These are phyloP conservation scores for Leontopithecus rosalia DNA, from an alignment of 2,797 vertebrate species.

Conservation along the genomic window DNA sequence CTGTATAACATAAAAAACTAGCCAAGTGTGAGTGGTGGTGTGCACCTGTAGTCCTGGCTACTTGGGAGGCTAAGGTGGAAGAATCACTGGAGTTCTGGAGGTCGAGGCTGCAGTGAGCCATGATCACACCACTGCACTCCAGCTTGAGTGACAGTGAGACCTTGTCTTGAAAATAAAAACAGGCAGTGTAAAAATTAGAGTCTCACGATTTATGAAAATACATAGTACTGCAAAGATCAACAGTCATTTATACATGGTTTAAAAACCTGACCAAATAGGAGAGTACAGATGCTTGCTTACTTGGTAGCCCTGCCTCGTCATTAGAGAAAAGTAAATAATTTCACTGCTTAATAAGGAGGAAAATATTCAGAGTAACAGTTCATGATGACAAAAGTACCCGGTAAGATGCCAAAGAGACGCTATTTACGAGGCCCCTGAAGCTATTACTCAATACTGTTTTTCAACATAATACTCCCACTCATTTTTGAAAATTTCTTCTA, in stretches of 20 bases:
- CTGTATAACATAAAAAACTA: background rate
- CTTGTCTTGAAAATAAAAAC: background rate
- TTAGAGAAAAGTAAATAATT: background rate
- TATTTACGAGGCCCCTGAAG: background rate
- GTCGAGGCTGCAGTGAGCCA: background rate
- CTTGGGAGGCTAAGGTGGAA: background rate
- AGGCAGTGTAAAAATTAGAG: background rate
- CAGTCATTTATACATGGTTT: background rate
- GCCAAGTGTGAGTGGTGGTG: background rate
- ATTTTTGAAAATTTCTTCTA: conserved; percentile 37
- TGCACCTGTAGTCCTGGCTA: background rate
- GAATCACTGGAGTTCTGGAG: background rate
- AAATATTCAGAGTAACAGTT: background rate
- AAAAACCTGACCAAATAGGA: background rate
- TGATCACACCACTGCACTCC: background rate
- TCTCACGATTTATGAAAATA: background rate
- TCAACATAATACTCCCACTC: conserved; percentile 31
- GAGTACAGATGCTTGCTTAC: background rate
- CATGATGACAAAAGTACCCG: background rate
- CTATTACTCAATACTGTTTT: conserved; percentile 1
- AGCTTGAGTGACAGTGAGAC: background rate
- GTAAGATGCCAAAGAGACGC: background rate
- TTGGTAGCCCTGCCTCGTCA: background rate
- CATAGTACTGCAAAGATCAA: background rate
- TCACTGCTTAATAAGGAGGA: background rate